Conservation (phyloP, 2,113 vertebrate species). For the Sylvilagus bachmani region DNA sequence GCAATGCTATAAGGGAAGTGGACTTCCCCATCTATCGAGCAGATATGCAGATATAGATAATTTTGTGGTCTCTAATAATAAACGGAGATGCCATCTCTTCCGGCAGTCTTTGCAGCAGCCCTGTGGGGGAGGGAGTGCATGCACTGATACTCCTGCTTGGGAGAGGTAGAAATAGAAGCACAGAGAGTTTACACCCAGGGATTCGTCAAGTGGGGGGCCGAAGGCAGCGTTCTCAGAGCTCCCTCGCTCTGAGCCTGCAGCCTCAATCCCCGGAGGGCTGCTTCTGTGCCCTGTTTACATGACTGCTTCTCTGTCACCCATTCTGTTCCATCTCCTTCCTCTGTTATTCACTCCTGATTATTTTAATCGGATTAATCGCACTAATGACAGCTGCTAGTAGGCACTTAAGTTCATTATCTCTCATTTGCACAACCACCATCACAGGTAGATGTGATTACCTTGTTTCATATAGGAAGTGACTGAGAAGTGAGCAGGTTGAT, state of each 20-base stretch:
- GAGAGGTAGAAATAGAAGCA: background rate
- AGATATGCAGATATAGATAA: background rate
- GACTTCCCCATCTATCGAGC: background rate
- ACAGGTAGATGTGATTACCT: background rate
- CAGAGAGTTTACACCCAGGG: background rate
- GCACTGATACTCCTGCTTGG: background rate
- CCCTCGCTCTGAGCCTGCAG: background rate
- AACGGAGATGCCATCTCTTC: background rate
- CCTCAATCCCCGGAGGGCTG: background rate
- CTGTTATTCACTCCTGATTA: slow-evolving; percentile 61
- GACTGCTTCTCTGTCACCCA: background rate
- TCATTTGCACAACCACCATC: slow-evolving; percentile 60
- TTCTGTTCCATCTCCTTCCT: slow-evolving; percentile 37
- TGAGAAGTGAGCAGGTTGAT: background rate
- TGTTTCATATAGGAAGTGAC: background rate
- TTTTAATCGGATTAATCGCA: slow-evolving; percentile 76
- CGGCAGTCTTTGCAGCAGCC: background rate
- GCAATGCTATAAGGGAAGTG: background rate
- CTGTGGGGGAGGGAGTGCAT: too few relatives aligned
- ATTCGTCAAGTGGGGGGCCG: rapidly evolving
- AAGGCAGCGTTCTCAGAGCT: background rate
- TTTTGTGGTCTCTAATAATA: background rate
- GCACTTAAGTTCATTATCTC: slow-evolving; percentile 75
- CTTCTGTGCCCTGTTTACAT: background rate
- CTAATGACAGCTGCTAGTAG: slow-evolving; percentile 69